Conservation (phyloP, 2,888 invertebrate genomes). For the Notocelia uddmanniana region DNA sequence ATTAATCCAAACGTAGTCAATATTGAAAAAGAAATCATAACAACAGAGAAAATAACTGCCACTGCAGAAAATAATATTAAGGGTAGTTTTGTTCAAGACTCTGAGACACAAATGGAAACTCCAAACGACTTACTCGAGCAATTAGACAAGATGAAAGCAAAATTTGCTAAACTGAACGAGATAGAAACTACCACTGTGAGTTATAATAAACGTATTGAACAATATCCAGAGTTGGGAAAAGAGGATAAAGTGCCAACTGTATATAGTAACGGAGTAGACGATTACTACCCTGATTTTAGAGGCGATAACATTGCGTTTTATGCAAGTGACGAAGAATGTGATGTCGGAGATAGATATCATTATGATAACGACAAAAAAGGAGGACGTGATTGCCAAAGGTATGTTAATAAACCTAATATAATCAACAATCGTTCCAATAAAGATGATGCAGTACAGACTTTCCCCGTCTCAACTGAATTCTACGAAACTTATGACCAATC, state of each 20-base stretch:
- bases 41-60: slow-evolving; percentile 49
- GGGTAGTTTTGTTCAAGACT: slow-evolving; percentile 5
- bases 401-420: slow-evolving; percentile 44
- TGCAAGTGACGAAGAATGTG: slow-evolving; percentile 59
- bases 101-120: slow-evolving; percentile 31
- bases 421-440: slow-evolving; percentile 19
- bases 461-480: slow-evolving; percentile 35
- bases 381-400: slow-evolving; percentile 47
- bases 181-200: slow-evolving; percentile 48
- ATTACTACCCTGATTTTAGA: slow-evolving; percentile 74
- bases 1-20: slow-evolving; percentile 25
- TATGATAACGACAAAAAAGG: slow-evolving; percentile 61
- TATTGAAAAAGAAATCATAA: slow-evolving; percentile 38
- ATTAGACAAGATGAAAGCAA: slow-evolving; percentile 32
- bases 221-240: slow-evolving; percentile 52
- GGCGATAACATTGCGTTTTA: slow-evolving; percentile 59
- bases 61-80: slow-evolving; percentile 33
- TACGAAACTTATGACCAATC: slow-evolving; percentile 38
- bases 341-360: slow-evolving; percentile 59
- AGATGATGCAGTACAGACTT: background rate
- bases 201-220: slow-evolving; percentile 46
- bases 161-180: slow-evolving; percentile 37
- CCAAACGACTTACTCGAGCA: slow-evolving; percentile 18
- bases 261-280: slow-evolving; percentile 60
- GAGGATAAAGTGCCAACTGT: slow-evolving; percentile 57